A percentile compares a stretch with the other conserved stretches of the same genome.
Conservation (phyloP, 2,888 invertebrate genomes). For the Oscheius sp. region DNA sequence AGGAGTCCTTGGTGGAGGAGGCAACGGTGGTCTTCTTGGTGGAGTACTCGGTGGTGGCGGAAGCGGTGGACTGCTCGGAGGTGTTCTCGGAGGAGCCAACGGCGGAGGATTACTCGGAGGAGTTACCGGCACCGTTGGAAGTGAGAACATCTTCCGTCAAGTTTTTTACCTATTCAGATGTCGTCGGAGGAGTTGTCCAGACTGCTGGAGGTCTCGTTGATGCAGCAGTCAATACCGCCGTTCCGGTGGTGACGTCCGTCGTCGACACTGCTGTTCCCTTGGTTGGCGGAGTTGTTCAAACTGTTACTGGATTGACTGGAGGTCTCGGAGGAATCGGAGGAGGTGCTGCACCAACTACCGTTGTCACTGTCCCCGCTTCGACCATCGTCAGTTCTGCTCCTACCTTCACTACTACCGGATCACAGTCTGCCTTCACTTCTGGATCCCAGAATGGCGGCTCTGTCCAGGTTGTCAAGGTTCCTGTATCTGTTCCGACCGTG, state of each 20-base stretch:
- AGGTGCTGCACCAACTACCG: neutral
- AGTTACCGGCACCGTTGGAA: neutral
- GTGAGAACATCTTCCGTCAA: neutral
- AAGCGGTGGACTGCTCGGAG: slow-evolving; percentile 14
- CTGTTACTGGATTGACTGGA: neutral
- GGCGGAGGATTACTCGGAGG: slow-evolving; percentile 2
- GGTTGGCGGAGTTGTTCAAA: slow-evolving; percentile 2
- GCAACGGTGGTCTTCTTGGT: slow-evolving; percentile 10
- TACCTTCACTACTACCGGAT: neutral
- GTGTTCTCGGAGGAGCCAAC: neutral
- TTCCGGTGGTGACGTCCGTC: neutral
- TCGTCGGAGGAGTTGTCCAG: neutral
- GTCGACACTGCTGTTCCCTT: slow-evolving; percentile 4
- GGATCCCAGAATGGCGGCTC: neutral
- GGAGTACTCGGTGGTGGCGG: slow-evolving; percentile 12
- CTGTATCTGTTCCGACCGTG: no score
- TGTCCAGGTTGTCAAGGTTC: neutral
- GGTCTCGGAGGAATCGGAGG: slow-evolving; percentile 1
- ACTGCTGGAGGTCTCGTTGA: neutral
- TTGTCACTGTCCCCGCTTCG: neutral
- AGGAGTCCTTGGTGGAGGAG: slow-evolving; percentile 15
- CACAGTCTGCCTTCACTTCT: neutral
- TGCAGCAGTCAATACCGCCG: neutral
- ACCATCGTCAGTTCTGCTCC: neutral
- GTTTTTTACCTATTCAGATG: neutral